Conservation (phyloP, 2,888 invertebrate genomes). For the Mythimna loreyi region DNA sequence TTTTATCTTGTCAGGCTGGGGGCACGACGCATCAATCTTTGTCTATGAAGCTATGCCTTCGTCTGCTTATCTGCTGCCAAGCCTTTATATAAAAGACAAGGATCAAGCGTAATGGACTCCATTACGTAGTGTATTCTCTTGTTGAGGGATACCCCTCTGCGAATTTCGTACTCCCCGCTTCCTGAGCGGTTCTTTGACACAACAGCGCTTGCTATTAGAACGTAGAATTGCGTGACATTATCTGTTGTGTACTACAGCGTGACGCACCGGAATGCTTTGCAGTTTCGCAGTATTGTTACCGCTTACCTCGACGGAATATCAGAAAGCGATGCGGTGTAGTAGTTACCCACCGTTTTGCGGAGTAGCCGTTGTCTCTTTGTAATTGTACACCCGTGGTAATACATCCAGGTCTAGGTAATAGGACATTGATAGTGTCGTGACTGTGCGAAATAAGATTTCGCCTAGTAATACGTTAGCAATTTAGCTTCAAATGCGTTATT, state of each 20-base stretch:
- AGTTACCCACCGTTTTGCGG: constrained; percentile 73
- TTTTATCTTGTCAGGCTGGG: constrained; percentile 72
- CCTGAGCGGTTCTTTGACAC: constrained; percentile 18
- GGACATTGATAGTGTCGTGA: constrained; percentile 78
- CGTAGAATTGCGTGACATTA: constrained; percentile 65
- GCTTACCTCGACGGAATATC: constrained; percentile 69
- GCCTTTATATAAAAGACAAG: constrained; percentile 76
- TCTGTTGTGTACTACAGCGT: constrained; percentile 66
- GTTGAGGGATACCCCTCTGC: constrained; percentile 46
- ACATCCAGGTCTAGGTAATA: constrained; percentile 77
- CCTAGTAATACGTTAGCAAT: constrained; percentile 72
- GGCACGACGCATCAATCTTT: constrained; percentile 83
- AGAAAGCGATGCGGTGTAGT: constrained; percentile 71
- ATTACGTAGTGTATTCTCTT: constrained; percentile 70
- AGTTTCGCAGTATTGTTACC: constrained; percentile 68
- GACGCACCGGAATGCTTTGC: constrained; percentile 68
- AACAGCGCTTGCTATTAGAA: constrained; percentile 38
- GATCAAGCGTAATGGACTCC: constrained; percentile 77
- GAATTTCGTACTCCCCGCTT: constrained; percentile 37
- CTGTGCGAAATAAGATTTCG: constrained; percentile 76
- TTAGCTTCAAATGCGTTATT: constrained; percentile 71
- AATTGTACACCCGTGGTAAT: constrained; percentile 75
- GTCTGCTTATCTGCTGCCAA: constrained; percentile 77
- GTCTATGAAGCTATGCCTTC: constrained; percentile 75
- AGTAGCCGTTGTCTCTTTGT: constrained; percentile 75